Evolutionary conservation across 35 echinoderm and acorn worm genomes (phyloP).

Genomic region (Lytechinus pictus): DNA sequence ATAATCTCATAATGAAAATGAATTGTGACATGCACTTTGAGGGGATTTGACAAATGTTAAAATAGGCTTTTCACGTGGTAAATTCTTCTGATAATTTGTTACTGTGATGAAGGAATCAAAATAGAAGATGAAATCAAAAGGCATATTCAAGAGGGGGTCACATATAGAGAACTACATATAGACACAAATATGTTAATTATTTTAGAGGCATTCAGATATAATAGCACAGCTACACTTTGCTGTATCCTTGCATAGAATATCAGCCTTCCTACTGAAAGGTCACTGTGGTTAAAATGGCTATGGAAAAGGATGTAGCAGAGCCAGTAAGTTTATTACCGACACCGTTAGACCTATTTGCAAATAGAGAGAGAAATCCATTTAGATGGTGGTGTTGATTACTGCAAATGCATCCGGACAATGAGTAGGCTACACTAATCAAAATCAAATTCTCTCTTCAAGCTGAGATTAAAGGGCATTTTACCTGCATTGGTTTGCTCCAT

Average conservation of each 20-base stretch:
- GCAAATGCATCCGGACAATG: slow-evolving; percentile 16
- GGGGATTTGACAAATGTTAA: too few species aligned
- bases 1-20: too few species aligned
- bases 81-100: neutral
- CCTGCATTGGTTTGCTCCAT: neutral
- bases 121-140: neutral
- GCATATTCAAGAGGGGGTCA: neutral
- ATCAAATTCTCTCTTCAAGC: neutral
- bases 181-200: neutral
- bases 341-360: slow-evolving; percentile 10
- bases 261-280: neutral
- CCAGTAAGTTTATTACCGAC: slow-evolving; percentile 4
- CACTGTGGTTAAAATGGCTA: neutral
- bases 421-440: slow-evolving; percentile 12
- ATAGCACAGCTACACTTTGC: neutral
- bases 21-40: too few species aligned
- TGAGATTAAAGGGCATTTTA: neutral
- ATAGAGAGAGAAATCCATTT: slow-evolving; percentile 2
- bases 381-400: slow-evolving; percentile 18
- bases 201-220: neutral
- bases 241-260: neutral
- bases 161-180: neutral
- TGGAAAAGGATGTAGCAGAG: neutral
- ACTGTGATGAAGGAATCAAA: neutral
- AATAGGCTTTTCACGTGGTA: too few species aligned